Evolutionary conservation across 2,888 invertebrate species (phyloP), one percentile per base, ranked within the genome.

Genomic region (Cabera pusaria): DNA sequence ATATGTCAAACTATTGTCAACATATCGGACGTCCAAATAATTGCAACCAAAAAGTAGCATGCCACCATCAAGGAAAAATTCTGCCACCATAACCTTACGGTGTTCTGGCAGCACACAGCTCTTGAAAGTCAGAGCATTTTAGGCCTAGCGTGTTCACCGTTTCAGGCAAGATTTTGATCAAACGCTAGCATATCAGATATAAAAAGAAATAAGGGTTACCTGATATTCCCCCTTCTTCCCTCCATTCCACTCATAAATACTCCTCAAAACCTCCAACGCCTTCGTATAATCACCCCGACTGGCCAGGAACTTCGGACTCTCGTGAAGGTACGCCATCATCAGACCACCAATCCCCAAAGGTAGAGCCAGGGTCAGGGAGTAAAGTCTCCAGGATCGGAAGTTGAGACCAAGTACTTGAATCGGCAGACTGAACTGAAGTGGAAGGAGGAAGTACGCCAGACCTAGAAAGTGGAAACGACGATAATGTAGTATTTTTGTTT

Each of bases 221-320:
- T 64, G 58, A 54, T 69, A 81, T 1, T 64, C 35, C 1, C 47
- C 54, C 2, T 42, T 60, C 2, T 44, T 60, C 0, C 76, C 75
- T 1, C 68, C 64, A 55, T 79, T 80, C 0, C 44, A 42, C 20
- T 50, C 43, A 41, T 69, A 66, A 6, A 82, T 78, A 3, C 36
- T 55, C 29, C 36, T 56, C 37, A 84, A 43, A 3, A 78, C 65
- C 1, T 62, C 52, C 31, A 94, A 52, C 0, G 94, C 93, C 45
- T 90, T 81, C 0, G 85, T 76, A 1, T 76, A 71, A 34, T 90
- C 75, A 0, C 93, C 92, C 45, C 90, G 91, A 9, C 92, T 90
- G 3, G 93, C 85, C 35, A 93, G 76, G 63, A 92, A 95, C 67
- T 94, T 94, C 0, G 96, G 95, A 52, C 94, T 95, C 67, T 96